Evolutionary conservation across 2,797 vertebrate species (phyloP).

Genomic region (Gambusia yucatana): DNA sequence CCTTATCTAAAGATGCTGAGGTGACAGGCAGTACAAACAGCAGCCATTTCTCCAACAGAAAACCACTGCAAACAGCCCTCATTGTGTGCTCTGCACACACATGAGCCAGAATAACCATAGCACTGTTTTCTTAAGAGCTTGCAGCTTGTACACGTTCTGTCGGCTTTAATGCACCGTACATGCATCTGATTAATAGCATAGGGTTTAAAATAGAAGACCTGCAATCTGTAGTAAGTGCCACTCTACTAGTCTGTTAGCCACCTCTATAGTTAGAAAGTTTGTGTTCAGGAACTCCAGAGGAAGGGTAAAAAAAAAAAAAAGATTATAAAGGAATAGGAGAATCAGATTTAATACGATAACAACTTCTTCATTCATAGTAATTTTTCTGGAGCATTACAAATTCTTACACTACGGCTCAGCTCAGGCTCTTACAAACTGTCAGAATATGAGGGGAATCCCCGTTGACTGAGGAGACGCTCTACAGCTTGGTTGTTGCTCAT

Average conservation of each 20-base stretch:
- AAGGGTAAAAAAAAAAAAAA: neutral
- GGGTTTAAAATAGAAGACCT: neutral
- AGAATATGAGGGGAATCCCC: neutral
- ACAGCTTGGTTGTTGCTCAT: neutral
- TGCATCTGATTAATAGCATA: neutral
- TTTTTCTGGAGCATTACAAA: neutral
- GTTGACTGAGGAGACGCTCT: neutral
- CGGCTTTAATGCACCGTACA: neutral
- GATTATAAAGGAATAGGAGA: neutral
- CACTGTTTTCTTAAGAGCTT: neutral
- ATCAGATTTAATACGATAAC: neutral
- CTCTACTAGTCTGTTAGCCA: neutral
- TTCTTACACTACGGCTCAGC: neutral
- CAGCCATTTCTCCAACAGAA: slow-evolving; percentile 9
- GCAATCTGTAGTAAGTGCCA: too few species aligned
- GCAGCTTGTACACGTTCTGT: neutral
- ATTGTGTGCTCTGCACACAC: neutral
- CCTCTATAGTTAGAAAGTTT: neutral
- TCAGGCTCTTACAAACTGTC: neutral
- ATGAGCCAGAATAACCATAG: neutral
- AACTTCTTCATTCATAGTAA: neutral
- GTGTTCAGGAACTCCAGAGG: neutral
- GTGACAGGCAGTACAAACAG: neutral
- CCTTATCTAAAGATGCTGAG: slow-evolving; percentile 2
- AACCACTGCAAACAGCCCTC: slow-evolving; percentile 5